A percentile compares a stretch with the other conserved stretches of the same genome.
Evolutionary conservation across 2,797 vertebrate species (phyloP).

Genomic region (Halcyon chelicuti): DNA sequence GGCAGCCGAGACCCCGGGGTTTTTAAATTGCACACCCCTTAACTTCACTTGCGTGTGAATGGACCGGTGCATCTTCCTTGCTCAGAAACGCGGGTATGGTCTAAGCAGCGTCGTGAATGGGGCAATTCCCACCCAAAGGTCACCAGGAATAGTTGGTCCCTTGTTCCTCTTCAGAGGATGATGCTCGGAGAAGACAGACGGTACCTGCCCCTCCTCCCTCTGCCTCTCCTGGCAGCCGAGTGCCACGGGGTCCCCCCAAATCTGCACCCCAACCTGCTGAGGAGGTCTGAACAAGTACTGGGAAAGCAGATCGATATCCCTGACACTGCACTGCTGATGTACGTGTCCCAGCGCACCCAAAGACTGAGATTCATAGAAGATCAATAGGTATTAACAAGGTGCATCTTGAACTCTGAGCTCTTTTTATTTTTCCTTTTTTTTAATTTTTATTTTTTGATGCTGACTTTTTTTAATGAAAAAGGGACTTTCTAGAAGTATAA

Average conservation of each 20-base stretch:
- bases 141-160: not conserved
- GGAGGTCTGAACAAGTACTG: not conserved
- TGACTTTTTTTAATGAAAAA: not conserved
- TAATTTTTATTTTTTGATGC: not conserved
- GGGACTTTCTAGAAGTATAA: not conserved
- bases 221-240: not conserved
- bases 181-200: not conserved
- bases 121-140: not conserved
- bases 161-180: not conserved
- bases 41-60: not conserved
- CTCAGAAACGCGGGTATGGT: not conserved
- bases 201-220: not conserved
- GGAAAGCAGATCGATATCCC: not conserved
- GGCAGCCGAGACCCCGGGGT: fast-evolving
- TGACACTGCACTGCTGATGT: fast-evolving
- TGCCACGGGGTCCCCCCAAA: not conserved
- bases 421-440: not conserved
- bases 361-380: not conserved
- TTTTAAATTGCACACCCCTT: not conserved
- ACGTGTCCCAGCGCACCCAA: fast-evolving
- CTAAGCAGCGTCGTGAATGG: fast-evolving
- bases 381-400: not conserved
- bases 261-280: not conserved
- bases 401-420: not conserved
- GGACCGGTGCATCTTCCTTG: not conserved